These are phyloP conservation scores for Sphenopsis melanotis DNA, from an alignment of 2,797 vertebrate species.

Conservation along the genomic window DNA sequence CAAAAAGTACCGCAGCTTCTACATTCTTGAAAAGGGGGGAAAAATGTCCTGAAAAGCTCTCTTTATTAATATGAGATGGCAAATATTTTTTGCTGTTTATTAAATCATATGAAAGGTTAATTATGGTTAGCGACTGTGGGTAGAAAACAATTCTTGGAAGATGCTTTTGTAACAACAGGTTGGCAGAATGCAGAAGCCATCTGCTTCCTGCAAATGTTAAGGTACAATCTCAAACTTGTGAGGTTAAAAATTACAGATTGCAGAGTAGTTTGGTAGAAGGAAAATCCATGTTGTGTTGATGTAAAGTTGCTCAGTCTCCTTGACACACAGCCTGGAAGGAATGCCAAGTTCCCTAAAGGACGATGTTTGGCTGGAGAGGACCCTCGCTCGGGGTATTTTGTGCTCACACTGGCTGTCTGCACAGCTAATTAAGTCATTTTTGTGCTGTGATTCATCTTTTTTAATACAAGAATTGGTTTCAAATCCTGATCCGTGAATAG, in stretches of 20 bases:
- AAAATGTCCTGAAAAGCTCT: constrained; percentile 55
- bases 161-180: constrained; percentile 81
- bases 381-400: constrained; percentile 64
- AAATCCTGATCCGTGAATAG: constrained; percentile 49
- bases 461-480: constrained; percentile 33
- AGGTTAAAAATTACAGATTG: constrained; percentile 80
- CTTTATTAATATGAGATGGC: constrained; percentile 69
- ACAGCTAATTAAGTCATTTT: constrained; percentile 67
- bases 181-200: constrained; percentile 79
- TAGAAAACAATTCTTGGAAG: constrained; percentile 80
- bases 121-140: constrained; percentile 74
- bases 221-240: constrained; percentile 80
- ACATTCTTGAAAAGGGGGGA: background rate
- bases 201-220: constrained; percentile 82
- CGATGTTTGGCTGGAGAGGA: constrained; percentile 62
- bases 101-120: constrained; percentile 77
- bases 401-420: constrained; percentile 57
- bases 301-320: constrained; percentile 74
- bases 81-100: constrained; percentile 77
- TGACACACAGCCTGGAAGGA: constrained; percentile 69
- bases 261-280: constrained; percentile 66
- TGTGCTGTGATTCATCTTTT: background rate
- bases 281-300: constrained; percentile 77
- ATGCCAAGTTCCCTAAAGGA: constrained; percentile 67
- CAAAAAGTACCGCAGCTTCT: background rate